phyloP scores from a whole-genome alignment of 2,113 vertebrate genomes.

The Gadus chalcogrammus region DNA sequence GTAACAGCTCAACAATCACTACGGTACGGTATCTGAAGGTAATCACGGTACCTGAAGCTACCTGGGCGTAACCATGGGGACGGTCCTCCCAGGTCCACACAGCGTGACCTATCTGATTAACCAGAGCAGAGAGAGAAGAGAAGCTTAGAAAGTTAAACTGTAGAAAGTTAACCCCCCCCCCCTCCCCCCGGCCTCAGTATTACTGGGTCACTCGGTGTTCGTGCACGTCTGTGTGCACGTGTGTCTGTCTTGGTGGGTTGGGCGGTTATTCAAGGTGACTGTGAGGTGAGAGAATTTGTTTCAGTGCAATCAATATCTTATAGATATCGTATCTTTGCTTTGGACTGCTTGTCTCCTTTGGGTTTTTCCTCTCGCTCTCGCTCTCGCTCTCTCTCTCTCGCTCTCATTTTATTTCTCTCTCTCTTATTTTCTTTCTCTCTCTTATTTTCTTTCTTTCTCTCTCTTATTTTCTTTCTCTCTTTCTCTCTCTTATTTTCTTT shows the following conservation, averaged over 20 bases:
- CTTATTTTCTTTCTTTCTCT: constrained; percentile 34
- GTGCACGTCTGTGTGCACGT: not conserved
- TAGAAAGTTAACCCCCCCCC: too few species aligned
- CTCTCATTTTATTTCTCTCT: not conserved
- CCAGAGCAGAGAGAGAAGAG: too few species aligned
- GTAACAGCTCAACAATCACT: too few species aligned
- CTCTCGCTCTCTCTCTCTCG: constrained; percentile 11
- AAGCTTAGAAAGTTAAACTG: too few species aligned
- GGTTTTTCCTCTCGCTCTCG: not conserved
- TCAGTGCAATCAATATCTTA: not conserved
- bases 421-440: constrained; percentile 11
- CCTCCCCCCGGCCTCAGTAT: too few species aligned
- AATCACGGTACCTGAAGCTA: too few species aligned
- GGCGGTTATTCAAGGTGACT: not conserved
- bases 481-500: constrained; percentile 18
- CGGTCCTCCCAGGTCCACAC: too few species aligned
- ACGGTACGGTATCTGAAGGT: too few species aligned
- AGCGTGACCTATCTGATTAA: too few species aligned
- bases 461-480: constrained; percentile 28
- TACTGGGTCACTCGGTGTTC: too few species aligned
- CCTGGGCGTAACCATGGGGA: too few species aligned
- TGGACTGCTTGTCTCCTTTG: not conserved
- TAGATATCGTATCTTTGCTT: not conserved
- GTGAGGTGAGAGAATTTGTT: not conserved
- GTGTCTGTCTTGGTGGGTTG: not conserved